Evolutionary conservation across 2,888 invertebrate species (phyloP).

Genomic region (Stomorhina lunata): DNA sequence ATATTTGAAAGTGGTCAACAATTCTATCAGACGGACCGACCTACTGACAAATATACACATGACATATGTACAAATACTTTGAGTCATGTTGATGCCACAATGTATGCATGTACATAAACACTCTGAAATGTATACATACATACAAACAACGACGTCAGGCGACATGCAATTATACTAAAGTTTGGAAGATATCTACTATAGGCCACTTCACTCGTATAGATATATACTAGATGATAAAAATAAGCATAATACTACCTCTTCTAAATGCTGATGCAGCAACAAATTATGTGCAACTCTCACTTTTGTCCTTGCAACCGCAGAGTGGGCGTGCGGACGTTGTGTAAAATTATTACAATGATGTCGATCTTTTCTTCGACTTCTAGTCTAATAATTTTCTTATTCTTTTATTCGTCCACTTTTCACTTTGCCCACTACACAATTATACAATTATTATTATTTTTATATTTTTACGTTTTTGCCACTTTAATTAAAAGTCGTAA

Average conservation of each 20-base stretch:
- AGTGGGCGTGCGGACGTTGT: conserved; percentile 60
- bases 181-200: not conserved
- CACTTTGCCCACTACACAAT: conserved; percentile 13
- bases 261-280: conserved; percentile 52
- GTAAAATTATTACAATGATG: not conserved
- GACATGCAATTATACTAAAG: too few relatives aligned
- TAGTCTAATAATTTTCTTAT: conserved; percentile 4
- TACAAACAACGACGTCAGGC: not conserved
- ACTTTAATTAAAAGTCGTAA: conserved; percentile 19
- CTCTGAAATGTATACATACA: too few relatives aligned
- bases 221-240: not conserved
- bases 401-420: not conserved
- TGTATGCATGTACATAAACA: too few relatives aligned
- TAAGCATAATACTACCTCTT: conserved; percentile 33
- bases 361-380: not conserved
- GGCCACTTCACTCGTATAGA: too few relatives aligned
- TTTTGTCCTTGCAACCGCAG: conserved; percentile 60
- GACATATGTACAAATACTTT: not conserved
- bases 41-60: not conserved
- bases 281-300: conserved; percentile 61
- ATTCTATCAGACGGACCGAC: not conserved
- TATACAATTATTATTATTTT: conserved; percentile 50
- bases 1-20: not conserved
- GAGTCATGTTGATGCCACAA: too few relatives aligned
- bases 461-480: conserved; percentile 24